Percentiles rank a stretch among this genome's conserved stretches.
Evolutionary conservation across 2,797 vertebrate genomes (phyloP).

Genomic region (Anabacerthia variegaticeps): DNA sequence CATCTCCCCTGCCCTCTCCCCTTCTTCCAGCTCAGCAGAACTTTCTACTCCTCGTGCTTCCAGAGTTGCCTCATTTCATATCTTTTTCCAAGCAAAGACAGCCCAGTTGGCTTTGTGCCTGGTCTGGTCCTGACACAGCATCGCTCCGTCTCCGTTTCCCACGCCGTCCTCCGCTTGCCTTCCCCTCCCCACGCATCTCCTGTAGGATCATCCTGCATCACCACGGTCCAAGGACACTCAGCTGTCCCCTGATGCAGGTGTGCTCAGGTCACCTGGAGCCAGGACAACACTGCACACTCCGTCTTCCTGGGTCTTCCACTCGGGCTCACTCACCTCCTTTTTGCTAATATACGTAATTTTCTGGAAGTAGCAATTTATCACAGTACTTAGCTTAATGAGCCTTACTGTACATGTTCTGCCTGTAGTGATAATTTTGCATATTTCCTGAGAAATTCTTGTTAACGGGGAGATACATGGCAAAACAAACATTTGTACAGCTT

Average conservation of each 20-base stretch:
- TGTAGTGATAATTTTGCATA: constrained; percentile 56
- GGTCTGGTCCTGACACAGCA: neutral
- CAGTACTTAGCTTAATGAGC: constrained; percentile 62
- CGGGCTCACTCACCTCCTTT: neutral
- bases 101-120: neutral
- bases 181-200: neutral
- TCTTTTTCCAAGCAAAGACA: neutral
- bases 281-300: neutral
- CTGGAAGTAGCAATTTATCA: constrained; percentile 58
- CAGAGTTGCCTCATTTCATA: neutral
- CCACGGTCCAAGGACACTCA: neutral
- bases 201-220: neutral
- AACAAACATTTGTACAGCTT: constrained; percentile 56
- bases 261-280: neutral
- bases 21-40: neutral
- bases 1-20: accelerated
- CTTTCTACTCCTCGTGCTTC: neutral
- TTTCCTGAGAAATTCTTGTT: constrained; percentile 61
- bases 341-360: constrained; percentile 21
- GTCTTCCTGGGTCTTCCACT: neutral
- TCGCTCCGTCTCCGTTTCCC: neutral
- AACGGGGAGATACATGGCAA: constrained; percentile 4
- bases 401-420: constrained; percentile 55
- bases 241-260: neutral
- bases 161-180: accelerated